Evolutionary conservation across 2,797 vertebrate species (phyloP).

Genomic region (Cephalopachus bancanus): DNA sequence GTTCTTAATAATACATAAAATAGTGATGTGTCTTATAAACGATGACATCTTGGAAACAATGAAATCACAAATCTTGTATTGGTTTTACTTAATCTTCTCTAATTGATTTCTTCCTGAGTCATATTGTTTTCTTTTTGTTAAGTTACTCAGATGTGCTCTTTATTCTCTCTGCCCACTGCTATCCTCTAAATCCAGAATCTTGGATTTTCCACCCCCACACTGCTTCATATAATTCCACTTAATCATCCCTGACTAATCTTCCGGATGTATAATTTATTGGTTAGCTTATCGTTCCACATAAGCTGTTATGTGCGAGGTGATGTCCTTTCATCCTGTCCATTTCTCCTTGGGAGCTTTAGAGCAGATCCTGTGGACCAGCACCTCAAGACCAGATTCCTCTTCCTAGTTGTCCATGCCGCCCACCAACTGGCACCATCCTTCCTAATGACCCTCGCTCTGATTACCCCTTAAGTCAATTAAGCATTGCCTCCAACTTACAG

Average conservation of each 20-base stretch:
- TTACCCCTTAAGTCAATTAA: neutral
- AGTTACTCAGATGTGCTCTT: neutral
- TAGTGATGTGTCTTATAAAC: neutral
- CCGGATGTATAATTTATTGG: neutral
- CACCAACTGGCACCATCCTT: neutral
- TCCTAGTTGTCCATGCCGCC: neutral
- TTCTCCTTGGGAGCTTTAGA: neutral
- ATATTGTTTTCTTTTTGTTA: neutral
- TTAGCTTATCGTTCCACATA: neutral
- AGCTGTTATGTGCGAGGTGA: neutral
- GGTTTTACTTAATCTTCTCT: neutral
- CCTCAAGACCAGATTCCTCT: neutral
- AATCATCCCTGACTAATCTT: constrained; percentile 19
- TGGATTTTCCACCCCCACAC: constrained; percentile 22
- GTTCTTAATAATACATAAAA: neutral
- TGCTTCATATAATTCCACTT: neutral
- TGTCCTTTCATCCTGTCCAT: neutral
- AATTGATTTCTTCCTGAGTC: constrained; percentile 35
- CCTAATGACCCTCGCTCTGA: neutral
- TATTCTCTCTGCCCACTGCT: neutral
- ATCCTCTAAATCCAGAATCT: neutral
- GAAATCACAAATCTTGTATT: neutral
- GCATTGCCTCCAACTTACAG: neutral
- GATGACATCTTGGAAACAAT: neutral
- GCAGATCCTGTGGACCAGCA: too few species aligned